These are phyloP conservation scores for Antedon bifida DNA, from an alignment of 35 echinoderm and acorn worm genomes.

Conservation along the genomic window DNA sequence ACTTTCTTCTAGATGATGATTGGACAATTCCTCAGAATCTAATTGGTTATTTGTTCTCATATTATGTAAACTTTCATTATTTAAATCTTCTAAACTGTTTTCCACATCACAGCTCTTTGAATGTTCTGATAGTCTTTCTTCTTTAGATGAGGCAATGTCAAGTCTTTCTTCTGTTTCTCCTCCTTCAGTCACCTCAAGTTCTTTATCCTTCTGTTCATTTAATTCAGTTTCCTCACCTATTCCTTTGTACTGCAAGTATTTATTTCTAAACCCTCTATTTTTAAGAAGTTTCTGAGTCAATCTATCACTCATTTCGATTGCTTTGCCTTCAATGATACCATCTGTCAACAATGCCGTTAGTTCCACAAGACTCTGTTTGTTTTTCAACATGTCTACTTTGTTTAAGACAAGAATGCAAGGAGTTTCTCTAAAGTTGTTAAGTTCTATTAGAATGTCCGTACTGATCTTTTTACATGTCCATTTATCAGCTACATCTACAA, in stretches of 20 bases:
- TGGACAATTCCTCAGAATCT: background rate
- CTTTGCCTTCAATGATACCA: constrained; percentile 32
- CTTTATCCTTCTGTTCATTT: background rate
- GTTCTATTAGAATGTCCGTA: constrained; percentile 37
- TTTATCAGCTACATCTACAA: constrained; percentile 77
- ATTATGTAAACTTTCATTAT: too few relatives aligned
- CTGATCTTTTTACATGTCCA: constrained; percentile 54
- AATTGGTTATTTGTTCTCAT: background rate
- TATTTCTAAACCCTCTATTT: background rate
- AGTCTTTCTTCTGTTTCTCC: too few relatives aligned
- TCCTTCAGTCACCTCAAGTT: background rate
- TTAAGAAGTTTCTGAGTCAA: background rate
- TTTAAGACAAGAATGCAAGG: constrained; percentile 65
- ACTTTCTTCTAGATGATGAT: background rate
- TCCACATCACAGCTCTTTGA: too few relatives aligned
- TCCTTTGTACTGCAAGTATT: background rate
- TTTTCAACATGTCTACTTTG: constrained; percentile 77
- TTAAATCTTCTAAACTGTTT: too few relatives aligned
- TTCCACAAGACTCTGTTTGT: constrained; percentile 42
- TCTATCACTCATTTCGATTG: constrained; percentile 6
- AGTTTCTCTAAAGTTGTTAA: constrained; percentile 27
- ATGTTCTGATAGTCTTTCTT: too few relatives aligned
- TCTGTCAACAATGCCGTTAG: constrained; percentile 55
- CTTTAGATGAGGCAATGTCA: too few relatives aligned
- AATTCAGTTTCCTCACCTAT: background rate